Conservation (phyloP, 2,888 invertebrate genomes). For the Malthinus seriepunctatus region DNA sequence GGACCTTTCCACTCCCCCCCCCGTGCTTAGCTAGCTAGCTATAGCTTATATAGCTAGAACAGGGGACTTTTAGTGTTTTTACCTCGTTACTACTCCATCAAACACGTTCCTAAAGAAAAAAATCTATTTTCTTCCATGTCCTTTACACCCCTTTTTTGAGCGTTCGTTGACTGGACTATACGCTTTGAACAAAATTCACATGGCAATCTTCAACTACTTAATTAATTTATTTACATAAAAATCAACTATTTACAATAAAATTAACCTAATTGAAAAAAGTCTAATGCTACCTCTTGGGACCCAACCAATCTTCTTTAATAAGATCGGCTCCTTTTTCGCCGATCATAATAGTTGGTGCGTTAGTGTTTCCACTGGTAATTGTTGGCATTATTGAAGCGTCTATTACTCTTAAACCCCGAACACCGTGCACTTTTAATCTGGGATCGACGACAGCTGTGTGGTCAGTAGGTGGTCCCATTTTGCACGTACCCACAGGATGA, state of each 20-base stretch:
- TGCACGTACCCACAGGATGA: constrained; percentile 85
- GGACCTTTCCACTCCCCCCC: too few species aligned
- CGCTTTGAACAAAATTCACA: too few species aligned
- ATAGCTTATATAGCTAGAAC: too few species aligned
- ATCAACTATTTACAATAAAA: neutral
- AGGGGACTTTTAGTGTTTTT: too few species aligned
- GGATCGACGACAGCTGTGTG: constrained; percentile 82
- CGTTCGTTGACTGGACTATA: too few species aligned
- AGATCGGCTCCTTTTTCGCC: constrained; percentile 87
- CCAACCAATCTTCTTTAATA: constrained; percentile 81
- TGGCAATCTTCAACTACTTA: neutral
- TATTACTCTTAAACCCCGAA: constrained; percentile 77
- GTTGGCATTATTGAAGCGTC: constrained; percentile 90
- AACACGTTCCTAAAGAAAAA: too few species aligned
- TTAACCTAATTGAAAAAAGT: neutral
- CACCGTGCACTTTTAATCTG: constrained; percentile 74
- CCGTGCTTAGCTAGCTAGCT: too few species aligned
- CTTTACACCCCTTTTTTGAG: too few species aligned
- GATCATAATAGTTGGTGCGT: constrained; percentile 91
- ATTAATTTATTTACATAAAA: neutral
- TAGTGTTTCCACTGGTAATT: constrained; percentile 87
- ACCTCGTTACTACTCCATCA: too few species aligned
- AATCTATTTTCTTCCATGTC: too few species aligned
- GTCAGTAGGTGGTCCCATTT: constrained; percentile 85
- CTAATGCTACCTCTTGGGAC: constrained; percentile 2